These are phyloP conservation scores for Poecile montanus DNA, from an alignment of 2,797 vertebrate species.

Conservation along the genomic window DNA sequence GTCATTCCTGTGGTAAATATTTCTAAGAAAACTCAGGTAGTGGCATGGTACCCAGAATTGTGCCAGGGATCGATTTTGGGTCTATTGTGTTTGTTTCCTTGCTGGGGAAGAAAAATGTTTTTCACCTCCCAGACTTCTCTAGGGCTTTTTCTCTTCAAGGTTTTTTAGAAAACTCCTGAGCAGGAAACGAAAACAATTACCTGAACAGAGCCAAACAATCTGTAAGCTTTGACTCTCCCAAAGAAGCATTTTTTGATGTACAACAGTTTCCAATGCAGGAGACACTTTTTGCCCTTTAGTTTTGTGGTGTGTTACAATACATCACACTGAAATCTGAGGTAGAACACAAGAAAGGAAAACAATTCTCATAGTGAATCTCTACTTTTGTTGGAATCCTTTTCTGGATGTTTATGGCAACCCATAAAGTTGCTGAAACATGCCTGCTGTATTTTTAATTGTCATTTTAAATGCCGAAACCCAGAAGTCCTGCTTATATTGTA, in stretches of 20 bases:
- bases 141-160: background rate
- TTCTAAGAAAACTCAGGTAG: background rate
- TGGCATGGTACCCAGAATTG: background rate
- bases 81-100: background rate
- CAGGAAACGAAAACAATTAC: background rate
- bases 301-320: background rate
- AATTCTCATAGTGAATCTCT: constrained; percentile 19
- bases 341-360: background rate
- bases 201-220: background rate
- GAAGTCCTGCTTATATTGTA: constrained; percentile 66
- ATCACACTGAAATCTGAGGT: background rate
- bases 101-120: background rate
- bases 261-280: background rate
- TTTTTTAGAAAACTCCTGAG: background rate
- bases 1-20: background rate
- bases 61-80: background rate
- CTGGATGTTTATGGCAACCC: constrained; percentile 40
- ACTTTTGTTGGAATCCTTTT: constrained; percentile 33
- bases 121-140: background rate
- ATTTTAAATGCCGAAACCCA: constrained; percentile 67
- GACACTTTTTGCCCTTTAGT: background rate
- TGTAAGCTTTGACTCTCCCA: background rate
- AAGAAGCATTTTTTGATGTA: background rate
- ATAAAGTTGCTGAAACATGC: constrained; percentile 61
- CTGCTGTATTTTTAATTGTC: constrained; percentile 67